Evolutionary conservation across 1,140 invertebrate genomes (phyloP).

Genomic region (Heliconius eleuchia): DNA sequence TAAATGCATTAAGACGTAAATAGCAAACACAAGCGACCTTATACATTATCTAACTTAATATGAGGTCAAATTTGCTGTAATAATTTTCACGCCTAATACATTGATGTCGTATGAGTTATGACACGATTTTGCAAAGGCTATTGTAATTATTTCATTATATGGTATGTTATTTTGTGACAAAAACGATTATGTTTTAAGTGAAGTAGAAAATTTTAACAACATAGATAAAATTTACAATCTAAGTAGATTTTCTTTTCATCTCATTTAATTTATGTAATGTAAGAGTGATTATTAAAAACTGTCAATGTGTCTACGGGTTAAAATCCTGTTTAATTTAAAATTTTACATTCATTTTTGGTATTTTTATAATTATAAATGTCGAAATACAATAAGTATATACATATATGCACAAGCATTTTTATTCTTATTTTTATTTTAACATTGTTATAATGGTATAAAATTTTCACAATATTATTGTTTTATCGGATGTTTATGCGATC

Average conservation of each 20-base stretch:
- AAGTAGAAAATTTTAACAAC: background rate
- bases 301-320: no score
- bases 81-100: conserved; percentile 26
- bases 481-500: conserved; percentile 67
- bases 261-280: background rate
- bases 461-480: conserved; percentile 34
- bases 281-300: no score
- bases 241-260: background rate
- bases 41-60: conserved; percentile 21
- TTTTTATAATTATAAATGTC: background rate
- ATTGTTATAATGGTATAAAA: background rate
- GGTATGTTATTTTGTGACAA: background rate
- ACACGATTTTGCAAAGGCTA: conserved; percentile 8
- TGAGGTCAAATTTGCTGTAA: conserved; percentile 29
- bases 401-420: background rate
- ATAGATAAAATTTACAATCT: background rate
- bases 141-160: conserved; percentile 1
- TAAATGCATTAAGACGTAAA: conserved; percentile 22
- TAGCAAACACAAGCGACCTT: conserved; percentile 23
- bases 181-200: background rate
- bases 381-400: background rate
- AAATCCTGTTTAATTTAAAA: no score
- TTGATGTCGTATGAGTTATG: background rate
- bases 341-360: no score
- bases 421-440: background rate